phyloP scores from a whole-genome alignment of 1,140 invertebrate species.

The Rhyzopertha dominica region DNA sequence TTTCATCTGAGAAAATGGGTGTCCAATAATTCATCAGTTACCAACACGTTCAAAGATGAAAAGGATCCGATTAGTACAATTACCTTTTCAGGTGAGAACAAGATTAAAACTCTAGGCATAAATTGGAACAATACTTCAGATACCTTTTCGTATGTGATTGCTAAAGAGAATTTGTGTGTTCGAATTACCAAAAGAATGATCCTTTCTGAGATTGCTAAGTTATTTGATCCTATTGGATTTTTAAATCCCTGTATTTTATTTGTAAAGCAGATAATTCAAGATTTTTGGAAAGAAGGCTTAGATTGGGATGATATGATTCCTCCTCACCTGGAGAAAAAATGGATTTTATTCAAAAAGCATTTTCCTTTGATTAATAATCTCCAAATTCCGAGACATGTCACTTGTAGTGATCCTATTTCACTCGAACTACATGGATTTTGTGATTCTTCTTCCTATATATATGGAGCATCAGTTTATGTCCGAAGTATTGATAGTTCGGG shows the following conservation, averaged over 20 bases:
- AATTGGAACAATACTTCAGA: too few species aligned
- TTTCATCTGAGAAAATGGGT: too few species aligned
- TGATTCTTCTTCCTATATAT: slow-evolving; percentile 13
- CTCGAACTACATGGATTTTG: slow-evolving; percentile 15
- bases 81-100: too few species aligned
- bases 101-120: too few species aligned
- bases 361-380: slow-evolving; percentile 4
- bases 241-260: slow-evolving; percentile 37
- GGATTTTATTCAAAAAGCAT: slow-evolving; percentile 9
- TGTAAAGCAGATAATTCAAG: slow-evolving; percentile 45
- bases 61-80: too few species aligned
- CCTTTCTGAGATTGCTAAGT: slow-evolving; percentile 21
- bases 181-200: too few species aligned
- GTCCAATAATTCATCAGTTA: too few species aligned
- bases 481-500: slow-evolving; percentile 2
- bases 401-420: slow-evolving; percentile 1
- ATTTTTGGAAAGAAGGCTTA: slow-evolving; percentile 38
- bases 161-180: too few species aligned
- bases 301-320: slow-evolving; percentile 44
- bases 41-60: too few species aligned
- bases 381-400: slow-evolving; percentile 2
- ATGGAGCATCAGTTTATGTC: slow-evolving; percentile 19
- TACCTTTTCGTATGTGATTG: too few species aligned
- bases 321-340: slow-evolving; percentile 17
- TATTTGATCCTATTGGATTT: slow-evolving; percentile 47